These are phyloP conservation scores for Stictonetta naevosa DNA, from an alignment of 2,113 vertebrate species.

Conservation along the genomic window DNA sequence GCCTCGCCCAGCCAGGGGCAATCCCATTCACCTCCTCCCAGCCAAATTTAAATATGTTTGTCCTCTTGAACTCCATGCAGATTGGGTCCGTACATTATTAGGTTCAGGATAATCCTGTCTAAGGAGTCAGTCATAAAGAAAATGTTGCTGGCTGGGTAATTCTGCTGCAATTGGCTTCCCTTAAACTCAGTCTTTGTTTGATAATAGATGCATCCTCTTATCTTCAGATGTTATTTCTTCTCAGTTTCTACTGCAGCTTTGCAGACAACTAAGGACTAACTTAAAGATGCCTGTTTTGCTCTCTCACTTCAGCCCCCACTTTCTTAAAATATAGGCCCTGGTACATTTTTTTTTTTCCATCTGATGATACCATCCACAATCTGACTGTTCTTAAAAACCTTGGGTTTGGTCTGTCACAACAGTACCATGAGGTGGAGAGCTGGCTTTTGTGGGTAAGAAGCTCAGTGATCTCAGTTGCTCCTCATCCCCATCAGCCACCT, in stretches of 20 bases:
- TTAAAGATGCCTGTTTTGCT: not conserved
- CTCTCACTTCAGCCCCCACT: not conserved
- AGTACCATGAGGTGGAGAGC: too few species aligned
- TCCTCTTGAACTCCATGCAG: not conserved
- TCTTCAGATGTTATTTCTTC: not conserved
- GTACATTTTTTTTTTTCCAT: too few species aligned
- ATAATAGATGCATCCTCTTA: not conserved
- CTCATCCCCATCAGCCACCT: not conserved
- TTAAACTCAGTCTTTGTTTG: not conserved
- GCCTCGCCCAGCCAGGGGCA: rapidly evolving
- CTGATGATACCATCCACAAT: not conserved
- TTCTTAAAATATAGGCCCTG: not conserved
- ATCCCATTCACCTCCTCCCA: not conserved
- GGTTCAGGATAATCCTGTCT: not conserved
- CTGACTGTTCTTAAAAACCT: not conserved
- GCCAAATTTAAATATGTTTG: not conserved
- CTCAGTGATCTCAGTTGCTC: not conserved
- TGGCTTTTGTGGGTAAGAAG: not conserved
- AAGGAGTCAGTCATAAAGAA: not conserved
- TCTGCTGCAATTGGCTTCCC: not conserved
- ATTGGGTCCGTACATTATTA: rapidly evolving
- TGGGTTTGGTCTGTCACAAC: not conserved
- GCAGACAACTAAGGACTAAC: not conserved
- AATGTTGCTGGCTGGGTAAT: not conserved
- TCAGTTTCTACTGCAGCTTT: not conserved